Percentiles rank a stretch among this genome's conserved stretches.
Evolutionary conservation across 1,140 invertebrate genomes (phyloP).

Genomic region (Drosophila ironensis): DNA sequence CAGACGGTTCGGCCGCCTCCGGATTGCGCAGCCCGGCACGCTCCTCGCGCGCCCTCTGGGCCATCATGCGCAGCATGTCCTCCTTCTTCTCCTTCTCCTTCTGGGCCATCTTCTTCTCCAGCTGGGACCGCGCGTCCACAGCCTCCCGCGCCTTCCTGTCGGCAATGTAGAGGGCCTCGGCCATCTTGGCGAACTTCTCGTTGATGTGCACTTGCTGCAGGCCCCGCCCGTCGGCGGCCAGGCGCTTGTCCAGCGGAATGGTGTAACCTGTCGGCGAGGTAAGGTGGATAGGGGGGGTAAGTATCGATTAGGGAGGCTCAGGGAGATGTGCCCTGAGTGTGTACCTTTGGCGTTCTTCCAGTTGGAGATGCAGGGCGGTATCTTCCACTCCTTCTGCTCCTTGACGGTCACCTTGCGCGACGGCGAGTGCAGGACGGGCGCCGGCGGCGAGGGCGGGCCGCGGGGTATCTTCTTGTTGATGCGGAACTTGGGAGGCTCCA

Average conservation of each 20-base stretch:
- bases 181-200: conserved; percentile 99
- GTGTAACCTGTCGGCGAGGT: conserved; percentile 89
- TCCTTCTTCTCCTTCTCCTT: conserved; percentile 99
- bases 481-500: conserved; percentile 99
- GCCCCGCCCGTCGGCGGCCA: conserved; percentile 98
- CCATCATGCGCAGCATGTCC: conserved; percentile 94
- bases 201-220: conserved; percentile 99
- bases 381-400: conserved; percentile 99
- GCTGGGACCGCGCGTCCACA: conserved; percentile 96
- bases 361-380: conserved; percentile 99
- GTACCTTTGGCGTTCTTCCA: conserved; percentile 98
- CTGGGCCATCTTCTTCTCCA: conserved; percentile 98
- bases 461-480: conserved; percentile 98
- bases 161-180: conserved; percentile 98
- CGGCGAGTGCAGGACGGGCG: conserved; percentile 94
- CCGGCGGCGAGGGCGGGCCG: conserved; percentile 98
- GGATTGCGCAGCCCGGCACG: conserved; percentile 87
- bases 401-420: conserved; percentile 98
- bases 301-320: background rate
- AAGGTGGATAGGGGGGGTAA: background rate
- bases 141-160: conserved; percentile 98
- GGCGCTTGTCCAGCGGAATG: conserved; percentile 98
- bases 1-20: conserved; percentile 66
- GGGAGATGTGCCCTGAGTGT: too few relatives aligned
- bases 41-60: conserved; percentile 97